These are phyloP conservation scores for Ormyrus thymus DNA, from an alignment of 2,888 invertebrate genomes.

Conservation along the genomic window DNA sequence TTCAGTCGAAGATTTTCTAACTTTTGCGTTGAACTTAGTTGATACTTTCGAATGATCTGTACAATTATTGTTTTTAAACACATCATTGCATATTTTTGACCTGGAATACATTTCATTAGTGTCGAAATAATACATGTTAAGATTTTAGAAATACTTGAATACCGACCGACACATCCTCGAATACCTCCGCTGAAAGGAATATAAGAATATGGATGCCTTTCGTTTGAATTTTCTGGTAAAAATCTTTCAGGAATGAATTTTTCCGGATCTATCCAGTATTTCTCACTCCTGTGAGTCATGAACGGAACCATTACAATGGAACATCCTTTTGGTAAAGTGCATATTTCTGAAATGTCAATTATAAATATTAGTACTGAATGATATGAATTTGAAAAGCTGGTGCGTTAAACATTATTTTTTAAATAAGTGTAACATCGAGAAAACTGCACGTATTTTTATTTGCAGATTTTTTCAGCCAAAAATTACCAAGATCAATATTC, in stretches of 20 bases:
- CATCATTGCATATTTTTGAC: conserved; percentile 61
- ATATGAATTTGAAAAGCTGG: background rate
- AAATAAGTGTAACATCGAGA: background rate
- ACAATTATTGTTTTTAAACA: conserved; percentile 60
- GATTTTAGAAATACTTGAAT: background rate
- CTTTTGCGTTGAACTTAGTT: conserved; percentile 46
- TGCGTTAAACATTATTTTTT: background rate
- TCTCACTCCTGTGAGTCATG: conserved; percentile 58
- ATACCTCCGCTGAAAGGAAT: conserved; percentile 59
- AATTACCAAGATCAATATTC: conserved; percentile 58
- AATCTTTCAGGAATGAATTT: conserved; percentile 63
- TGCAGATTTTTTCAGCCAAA: background rate
- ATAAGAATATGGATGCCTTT: conserved; percentile 59
- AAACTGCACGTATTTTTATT: background rate
- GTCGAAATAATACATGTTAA: background rate
- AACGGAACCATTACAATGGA: conserved; percentile 57
- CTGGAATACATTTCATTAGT: conserved; percentile 29
- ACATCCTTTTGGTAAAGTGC: conserved; percentile 60
- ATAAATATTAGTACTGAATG: background rate
- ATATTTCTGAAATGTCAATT: conserved; percentile 53
- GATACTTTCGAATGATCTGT: conserved; percentile 59
- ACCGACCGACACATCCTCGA: conserved; percentile 58
- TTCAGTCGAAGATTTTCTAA: conserved; percentile 56
- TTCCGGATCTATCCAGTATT: conserved; percentile 61
- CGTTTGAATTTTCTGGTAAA: conserved; percentile 57